A percentile compares a stretch with the other conserved stretches of the same genome.
Evolutionary conservation across 2,797 vertebrate species (phyloP).

Genomic region (Cossypha heuglini): DNA sequence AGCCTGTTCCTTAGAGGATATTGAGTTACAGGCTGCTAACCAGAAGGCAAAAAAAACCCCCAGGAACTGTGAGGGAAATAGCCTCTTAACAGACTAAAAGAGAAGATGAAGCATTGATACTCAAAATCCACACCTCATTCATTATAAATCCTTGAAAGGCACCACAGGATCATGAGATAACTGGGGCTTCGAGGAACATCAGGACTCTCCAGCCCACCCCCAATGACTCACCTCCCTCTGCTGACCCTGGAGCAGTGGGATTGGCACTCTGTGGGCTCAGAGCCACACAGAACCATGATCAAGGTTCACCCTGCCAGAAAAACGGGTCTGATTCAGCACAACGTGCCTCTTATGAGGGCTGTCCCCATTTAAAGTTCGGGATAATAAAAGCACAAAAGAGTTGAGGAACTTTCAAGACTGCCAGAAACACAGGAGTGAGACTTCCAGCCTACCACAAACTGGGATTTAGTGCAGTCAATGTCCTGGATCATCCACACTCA

Average conservation of each 20-base stretch:
- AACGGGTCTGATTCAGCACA: neutral
- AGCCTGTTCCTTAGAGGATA: neutral
- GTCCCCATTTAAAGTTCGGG: neutral
- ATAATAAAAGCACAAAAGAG: neutral
- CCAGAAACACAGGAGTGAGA: neutral
- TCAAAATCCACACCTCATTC: neutral
- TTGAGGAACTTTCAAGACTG: neutral
- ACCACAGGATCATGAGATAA: neutral
- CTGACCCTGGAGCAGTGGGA: neutral
- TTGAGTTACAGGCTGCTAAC: neutral
- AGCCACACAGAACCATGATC: neutral
- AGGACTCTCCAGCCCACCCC: neutral
- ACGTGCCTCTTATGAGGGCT: neutral
- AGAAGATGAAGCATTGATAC: neutral
- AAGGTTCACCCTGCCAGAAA: neutral
- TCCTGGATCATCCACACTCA: neutral
- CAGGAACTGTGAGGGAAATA: neutral
- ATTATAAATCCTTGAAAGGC: neutral
- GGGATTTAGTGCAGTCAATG: neutral
- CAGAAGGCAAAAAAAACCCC: neutral
- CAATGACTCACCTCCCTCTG: neutral
- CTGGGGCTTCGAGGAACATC: neutral
- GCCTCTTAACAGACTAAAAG: neutral
- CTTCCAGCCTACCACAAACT: neutral
- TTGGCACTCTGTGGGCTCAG: rapidly evolving